phyloP scores from a whole-genome alignment of 2,797 vertebrate species.

The Borostomias antarcticus region DNA sequence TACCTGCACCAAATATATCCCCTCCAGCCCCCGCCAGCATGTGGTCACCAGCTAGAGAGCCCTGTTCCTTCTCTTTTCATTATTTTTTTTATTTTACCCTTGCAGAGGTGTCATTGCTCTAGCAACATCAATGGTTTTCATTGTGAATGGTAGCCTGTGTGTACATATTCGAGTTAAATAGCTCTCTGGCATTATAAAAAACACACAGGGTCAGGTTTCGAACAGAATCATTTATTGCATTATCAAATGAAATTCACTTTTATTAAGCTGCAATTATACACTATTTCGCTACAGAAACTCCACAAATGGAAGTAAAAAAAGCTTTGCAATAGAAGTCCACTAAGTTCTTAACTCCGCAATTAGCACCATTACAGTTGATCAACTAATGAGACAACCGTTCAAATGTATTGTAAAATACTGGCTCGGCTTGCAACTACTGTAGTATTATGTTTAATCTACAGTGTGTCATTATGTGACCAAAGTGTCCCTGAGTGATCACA shows the following conservation, averaged over 20 bases:
- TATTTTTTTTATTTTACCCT: too few relatives aligned
- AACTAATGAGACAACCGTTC: not conserved
- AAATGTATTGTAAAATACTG: too few relatives aligned
- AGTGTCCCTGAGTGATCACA: not conserved
- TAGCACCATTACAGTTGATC: not conserved
- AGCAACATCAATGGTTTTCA: too few relatives aligned
- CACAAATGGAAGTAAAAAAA: not conserved
- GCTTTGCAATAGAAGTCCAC: not conserved
- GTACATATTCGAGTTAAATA: not conserved
- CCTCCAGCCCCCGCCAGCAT: not conserved
- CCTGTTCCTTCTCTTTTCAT: too few relatives aligned
- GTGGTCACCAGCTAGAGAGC: not conserved
- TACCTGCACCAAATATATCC: not conserved
- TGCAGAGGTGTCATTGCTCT: too few relatives aligned
- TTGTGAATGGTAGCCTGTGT: not conserved
- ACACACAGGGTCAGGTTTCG: constrained; percentile 9
- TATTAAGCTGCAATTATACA: not conserved
- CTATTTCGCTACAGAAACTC: not conserved
- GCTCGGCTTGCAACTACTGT: not conserved
- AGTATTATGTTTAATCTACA: not conserved
- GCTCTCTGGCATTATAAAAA: not conserved
- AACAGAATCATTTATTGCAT: constrained; percentile 6
- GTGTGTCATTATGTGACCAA: not conserved
- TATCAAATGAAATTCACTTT: constrained; percentile 6
- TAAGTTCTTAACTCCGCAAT: not conserved